phyloP scores from a whole-genome alignment of 2,888 invertebrate species.

The Epiblema foenella region DNA sequence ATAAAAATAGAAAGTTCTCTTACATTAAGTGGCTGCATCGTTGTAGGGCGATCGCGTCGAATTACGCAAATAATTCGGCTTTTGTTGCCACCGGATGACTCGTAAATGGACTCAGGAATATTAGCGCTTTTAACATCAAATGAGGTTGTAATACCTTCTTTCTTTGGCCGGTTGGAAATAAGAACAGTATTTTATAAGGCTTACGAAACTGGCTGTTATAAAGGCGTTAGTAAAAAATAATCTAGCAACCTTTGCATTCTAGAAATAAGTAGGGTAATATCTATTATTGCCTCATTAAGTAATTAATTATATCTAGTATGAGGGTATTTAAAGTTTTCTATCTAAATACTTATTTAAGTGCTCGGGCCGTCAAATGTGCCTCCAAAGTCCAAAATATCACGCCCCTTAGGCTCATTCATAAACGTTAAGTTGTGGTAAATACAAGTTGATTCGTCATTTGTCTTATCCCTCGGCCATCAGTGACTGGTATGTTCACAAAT shows the following conservation, averaged over 20 bases:
- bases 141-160: not conserved
- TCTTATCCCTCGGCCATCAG: conserved; percentile 10
- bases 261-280: too few species aligned
- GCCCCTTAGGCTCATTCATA: not conserved
- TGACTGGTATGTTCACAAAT: conserved; percentile 33
- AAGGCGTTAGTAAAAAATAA: too few species aligned
- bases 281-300: too few species aligned
- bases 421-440: not conserved
- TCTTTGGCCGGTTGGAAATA: not conserved
- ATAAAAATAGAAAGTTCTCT: conserved; percentile 56
- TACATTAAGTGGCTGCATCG: conserved; percentile 56
- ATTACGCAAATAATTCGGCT: conserved; percentile 45
- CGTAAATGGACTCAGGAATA: conserved; percentile 18
- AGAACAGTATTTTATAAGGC: not conserved
- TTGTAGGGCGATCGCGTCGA: conserved; percentile 51
- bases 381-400: too few species aligned
- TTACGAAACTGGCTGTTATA: not conserved
- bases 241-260: too few species aligned
- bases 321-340: too few species aligned
- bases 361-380: not conserved
- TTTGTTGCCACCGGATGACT: conserved; percentile 39
- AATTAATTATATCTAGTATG: too few species aligned
- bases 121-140: not conserved
- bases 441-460: conserved; percentile 1
- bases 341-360: not conserved